Evolutionary conservation across 2,113 vertebrate genomes (phyloP).

Genomic region (Macquaria ambigua): DNA sequence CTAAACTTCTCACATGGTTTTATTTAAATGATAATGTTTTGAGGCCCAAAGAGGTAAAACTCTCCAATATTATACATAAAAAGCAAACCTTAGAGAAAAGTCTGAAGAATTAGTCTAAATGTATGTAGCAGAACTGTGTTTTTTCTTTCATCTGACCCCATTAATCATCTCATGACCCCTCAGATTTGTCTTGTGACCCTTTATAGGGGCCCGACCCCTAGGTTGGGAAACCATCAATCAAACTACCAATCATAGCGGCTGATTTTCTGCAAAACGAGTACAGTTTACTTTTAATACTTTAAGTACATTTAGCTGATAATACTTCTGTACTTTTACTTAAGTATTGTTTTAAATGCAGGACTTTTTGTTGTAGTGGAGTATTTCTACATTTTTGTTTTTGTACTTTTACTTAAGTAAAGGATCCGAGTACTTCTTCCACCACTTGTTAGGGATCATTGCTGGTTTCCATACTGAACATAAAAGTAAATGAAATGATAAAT

Average conservation of each 20-base stretch:
- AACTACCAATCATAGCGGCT: neutral
- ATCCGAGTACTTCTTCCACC: neutral
- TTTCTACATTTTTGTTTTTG: neutral
- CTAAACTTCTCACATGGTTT: neutral
- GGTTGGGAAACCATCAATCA: neutral
- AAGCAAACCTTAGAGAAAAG: neutral
- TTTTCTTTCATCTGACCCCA: neutral
- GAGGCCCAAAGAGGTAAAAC: neutral
- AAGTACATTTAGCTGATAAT: neutral
- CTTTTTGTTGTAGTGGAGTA: neutral
- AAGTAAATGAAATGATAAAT: neutral
- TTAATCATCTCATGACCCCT: neutral
- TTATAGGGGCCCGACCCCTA: neutral
- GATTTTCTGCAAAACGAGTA: neutral
- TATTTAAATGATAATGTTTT: conserved; percentile 1
- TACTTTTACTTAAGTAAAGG: neutral
- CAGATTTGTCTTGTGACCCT: neutral
- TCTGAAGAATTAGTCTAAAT: neutral
- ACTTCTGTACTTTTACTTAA: neutral
- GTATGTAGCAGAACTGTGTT: neutral
- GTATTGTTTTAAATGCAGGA: neutral
- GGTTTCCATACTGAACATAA: neutral
- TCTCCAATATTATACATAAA: neutral
- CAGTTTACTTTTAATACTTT: neutral
- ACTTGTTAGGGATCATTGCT: neutral